Evolutionary conservation across 2,113 vertebrate genomes (phyloP).

Genomic region (Conger conger): DNA sequence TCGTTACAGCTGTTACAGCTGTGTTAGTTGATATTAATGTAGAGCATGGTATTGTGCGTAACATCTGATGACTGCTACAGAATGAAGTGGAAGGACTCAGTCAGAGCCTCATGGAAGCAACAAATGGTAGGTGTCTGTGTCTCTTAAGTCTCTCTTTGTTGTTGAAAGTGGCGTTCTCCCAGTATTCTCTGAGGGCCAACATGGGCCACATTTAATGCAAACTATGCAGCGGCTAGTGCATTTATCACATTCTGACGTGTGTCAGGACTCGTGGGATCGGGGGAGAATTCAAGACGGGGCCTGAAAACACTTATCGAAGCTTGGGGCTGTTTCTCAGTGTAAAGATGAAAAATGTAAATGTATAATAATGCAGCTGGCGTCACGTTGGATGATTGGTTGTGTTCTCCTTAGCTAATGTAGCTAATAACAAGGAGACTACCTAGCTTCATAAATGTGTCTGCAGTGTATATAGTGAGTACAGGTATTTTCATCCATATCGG

Average conservation of each 20-base stretch:
- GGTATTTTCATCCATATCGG: too few relatives aligned
- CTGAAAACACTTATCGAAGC: background rate
- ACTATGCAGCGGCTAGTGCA: background rate
- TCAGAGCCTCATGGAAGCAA: conserved; percentile 70
- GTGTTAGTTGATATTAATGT: background rate
- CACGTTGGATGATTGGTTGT: too few relatives aligned
- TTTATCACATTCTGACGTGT: background rate
- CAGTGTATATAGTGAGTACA: too few relatives aligned
- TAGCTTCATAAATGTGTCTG: background rate
- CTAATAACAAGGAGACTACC: background rate
- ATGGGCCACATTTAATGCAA: background rate
- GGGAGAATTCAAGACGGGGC: background rate
- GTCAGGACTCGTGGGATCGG: background rate
- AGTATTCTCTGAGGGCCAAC: background rate
- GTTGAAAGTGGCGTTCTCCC: background rate
- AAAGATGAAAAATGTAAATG: background rate
- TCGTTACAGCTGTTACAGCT: background rate
- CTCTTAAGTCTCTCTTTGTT: conserved; percentile 45
- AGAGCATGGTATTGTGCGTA: background rate
- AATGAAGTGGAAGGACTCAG: conserved; percentile 86
- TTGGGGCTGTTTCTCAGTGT: background rate
- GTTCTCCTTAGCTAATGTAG: too few relatives aligned
- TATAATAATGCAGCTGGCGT: too few relatives aligned
- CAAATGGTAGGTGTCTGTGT: conserved; percentile 63
- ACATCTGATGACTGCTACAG: conserved; percentile 63